phyloP scores from a whole-genome alignment of 2,888 invertebrate species.

The Metellina segmentata region DNA sequence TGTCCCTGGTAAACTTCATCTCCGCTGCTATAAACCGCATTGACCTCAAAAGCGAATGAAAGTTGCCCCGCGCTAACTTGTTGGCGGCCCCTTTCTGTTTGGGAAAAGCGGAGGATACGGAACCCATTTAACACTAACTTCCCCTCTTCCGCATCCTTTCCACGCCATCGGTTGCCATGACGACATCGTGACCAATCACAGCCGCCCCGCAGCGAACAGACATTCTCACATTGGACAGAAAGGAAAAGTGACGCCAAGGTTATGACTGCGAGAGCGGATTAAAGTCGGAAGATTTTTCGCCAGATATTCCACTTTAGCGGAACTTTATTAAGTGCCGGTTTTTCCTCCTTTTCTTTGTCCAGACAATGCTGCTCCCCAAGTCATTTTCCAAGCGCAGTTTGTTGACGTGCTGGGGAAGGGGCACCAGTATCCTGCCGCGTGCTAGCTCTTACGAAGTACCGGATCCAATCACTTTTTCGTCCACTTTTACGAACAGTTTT shows the following conservation, averaged over 20 bases:
- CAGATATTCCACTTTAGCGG: constrained; percentile 54
- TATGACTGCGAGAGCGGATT: constrained; percentile 51
- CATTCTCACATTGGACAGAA: constrained; percentile 36
- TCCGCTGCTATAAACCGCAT: too few species aligned
- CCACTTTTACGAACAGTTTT: too few species aligned
- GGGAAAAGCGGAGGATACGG: constrained; percentile 46
- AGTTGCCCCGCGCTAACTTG: background rate
- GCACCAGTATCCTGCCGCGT: too few species aligned
- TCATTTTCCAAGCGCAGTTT: constrained; percentile 7
- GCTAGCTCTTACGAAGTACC: too few species aligned
- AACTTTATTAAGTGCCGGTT: constrained; percentile 18
- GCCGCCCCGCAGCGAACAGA: constrained; percentile 29
- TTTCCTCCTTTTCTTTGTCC: constrained; percentile 7
- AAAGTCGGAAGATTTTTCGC: constrained; percentile 38
- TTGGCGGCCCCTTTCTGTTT: constrained; percentile 11
- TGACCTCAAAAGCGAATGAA: too few species aligned
- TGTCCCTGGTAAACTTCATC: too few species aligned
- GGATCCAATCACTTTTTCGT: too few species aligned
- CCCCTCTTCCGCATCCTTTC: constrained; percentile 66
- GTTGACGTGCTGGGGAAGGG: too few species aligned
- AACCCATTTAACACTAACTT: constrained; percentile 70
- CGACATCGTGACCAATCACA: constrained; percentile 60
- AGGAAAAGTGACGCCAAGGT: constrained; percentile 68
- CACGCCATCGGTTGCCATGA: constrained; percentile 62
- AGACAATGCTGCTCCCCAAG: background rate